A percentile compares a stretch with the other conserved stretches of the same genome.
Evolutionary conservation across 2,113 vertebrate genomes (phyloP).

Genomic region (Sinocyclocheilus anophthalmus): DNA sequence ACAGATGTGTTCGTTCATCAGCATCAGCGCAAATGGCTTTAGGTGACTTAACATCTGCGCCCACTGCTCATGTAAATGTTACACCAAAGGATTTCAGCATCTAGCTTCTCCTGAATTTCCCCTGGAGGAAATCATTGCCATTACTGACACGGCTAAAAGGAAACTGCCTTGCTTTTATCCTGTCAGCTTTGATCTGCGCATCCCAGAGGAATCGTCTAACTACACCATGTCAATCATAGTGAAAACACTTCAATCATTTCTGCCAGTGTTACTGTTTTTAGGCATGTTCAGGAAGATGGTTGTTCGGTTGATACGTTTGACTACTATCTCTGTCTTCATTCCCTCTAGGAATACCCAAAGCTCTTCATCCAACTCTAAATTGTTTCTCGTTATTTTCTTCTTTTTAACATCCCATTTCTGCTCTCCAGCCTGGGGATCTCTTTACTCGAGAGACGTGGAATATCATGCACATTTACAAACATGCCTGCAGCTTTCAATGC

Average conservation of each 20-base stretch:
- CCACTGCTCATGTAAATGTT: neutral
- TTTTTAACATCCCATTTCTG: neutral
- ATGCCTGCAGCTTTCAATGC: neutral
- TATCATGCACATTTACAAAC: neutral
- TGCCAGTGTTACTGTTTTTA: neutral
- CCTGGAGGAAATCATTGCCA: slow-evolving; percentile 37
- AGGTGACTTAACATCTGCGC: slow-evolving; percentile 12
- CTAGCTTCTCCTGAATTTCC: slow-evolving; percentile 26
- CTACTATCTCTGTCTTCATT: neutral
- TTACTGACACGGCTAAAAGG: slow-evolving; percentile 23
- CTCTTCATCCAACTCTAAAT: neutral
- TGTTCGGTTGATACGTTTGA: neutral
- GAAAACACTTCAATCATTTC: slow-evolving; percentile 19
- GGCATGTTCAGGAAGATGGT: neutral
- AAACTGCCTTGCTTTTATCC: slow-evolving; percentile 23
- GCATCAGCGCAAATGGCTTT: neutral
- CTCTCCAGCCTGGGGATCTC: neutral
- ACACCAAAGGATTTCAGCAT: neutral
- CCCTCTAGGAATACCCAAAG: neutral
- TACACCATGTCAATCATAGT: slow-evolving; percentile 46
- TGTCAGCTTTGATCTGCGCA: slow-evolving; percentile 43
- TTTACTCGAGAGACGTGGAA: neutral
- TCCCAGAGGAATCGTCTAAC: slow-evolving; percentile 27
- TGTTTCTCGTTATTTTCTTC: neutral
- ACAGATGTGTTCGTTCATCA: neutral